Base-by-base conservation (phyloP, 2,797 vertebrate genomes). In the Eupleurogrammus muticus region DNA sequence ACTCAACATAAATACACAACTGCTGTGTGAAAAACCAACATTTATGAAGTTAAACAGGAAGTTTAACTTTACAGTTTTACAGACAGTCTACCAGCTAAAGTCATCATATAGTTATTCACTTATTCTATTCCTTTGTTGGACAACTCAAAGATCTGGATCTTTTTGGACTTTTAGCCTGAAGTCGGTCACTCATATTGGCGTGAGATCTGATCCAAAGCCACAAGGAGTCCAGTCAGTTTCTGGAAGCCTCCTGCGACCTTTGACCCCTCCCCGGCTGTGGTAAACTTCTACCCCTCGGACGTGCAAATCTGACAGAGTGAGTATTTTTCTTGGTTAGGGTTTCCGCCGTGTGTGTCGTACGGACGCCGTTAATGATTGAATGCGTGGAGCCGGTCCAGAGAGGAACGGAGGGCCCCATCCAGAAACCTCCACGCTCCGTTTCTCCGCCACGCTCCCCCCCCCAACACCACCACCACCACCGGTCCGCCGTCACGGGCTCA, bases 281-380 rank as follows among this genome's bases (percentile, higher is more conserved):
- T 76, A 64, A 77, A 64, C 70, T 63, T 73, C 65, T 21, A 34
- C 58, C 52, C 36, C 55, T 62, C 54, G 19, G 57, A 69, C 46
- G 44, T 69, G 73, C 56, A 68, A 55, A 69, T 52, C 36, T 32
- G 62, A 80, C 73, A 74, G 74, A 58, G 35, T 3, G 12, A 61
- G 47, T 87, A 59, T 85, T 89, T 63, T 84, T 65, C 79, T 89
- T 89, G 81, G 88, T 86, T 79, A 77, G 71, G n/a, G 38, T 54
- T 79, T 87, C 76, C 81, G 82, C 7, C 13, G 54, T 56, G 32
- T 69, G 66, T 17, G 12, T 57, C 69, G 75, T 82, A 35, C 79
- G 74, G 82, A 80, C 72, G 53, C 1, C 53, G 81, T 90, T 86
- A 88, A 90, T 90, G 82, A 90, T 86, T 85, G 78, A 82, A 80